Base-by-base conservation (phyloP, 1,140 invertebrate species). In the Drosophila nannoptera region DNA sequence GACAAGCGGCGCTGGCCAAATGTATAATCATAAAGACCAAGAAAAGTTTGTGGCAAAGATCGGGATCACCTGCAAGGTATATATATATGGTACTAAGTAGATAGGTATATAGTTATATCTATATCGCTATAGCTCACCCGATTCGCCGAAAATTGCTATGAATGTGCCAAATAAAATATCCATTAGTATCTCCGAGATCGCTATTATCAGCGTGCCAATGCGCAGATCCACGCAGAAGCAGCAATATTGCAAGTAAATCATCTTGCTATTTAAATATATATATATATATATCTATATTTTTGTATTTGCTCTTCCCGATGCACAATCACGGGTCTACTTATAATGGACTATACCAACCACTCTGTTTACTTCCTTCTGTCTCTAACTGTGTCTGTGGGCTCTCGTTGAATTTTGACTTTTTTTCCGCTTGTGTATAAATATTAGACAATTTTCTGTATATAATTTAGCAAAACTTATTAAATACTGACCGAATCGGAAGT, bases 201-300 rank as follows among this genome's bases (percentile, higher is more conserved):
- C 76, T 1, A 76, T 8, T 0, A 68, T 14, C 16, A 63, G 49
- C 2, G 65, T 56, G 2, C 80, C 80, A 7, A 83, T 16, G 11
- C 76, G 80, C 42, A 80, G 58, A 61, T 84, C 80, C 5, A 83
- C 38, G 31, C 36, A 84, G 42, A 75, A 80, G 14, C 69, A 73
- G 54, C 62, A 80, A 16, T 35, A 69, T 33, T 86, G 73, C 14
- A 84, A 69, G 14, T 84, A 84, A 5, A 84, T 86, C 76, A 84
- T 84, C 5, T 11, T 81, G 60, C 6, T 38, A 48, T 29, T 5
- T n/a, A n/a, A n/a, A n/a, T n/a, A n/a, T n/a, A n/a, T n/a, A n/a
- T n/a, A n/a, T n/a, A n/a, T n/a, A n/a, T n/a, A n/a, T n/a, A n/a
- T n/a, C n/a, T n/a, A n/a, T n/a, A n/a, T n/a, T n/a, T n/a, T n/a